A percentile compares a stretch with the other conserved stretches of the same genome.
Conservation (phyloP, 2,113 vertebrate species). For the Donacobius atricapilla region DNA sequence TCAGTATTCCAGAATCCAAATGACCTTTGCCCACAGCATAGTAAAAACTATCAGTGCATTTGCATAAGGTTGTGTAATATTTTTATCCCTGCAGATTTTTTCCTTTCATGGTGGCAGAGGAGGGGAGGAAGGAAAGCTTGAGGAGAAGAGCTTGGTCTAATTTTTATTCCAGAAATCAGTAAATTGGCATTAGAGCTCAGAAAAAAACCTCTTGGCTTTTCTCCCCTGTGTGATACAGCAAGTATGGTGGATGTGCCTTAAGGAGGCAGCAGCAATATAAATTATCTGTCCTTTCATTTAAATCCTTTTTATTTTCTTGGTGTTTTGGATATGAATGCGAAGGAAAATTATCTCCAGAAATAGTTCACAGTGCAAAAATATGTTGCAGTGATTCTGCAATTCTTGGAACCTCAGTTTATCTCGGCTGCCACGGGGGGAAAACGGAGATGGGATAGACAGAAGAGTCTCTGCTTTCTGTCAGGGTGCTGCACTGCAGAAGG, state of each 20-base stretch:
- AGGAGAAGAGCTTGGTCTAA: background rate
- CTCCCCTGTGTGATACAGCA: background rate
- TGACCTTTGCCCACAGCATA: background rate
- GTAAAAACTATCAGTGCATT: background rate
- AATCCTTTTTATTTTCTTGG: background rate
- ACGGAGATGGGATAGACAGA: background rate
- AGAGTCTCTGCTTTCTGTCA: background rate
- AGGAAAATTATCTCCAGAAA: background rate
- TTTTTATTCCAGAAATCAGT: background rate
- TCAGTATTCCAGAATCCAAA: background rate
- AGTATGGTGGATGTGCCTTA: background rate
- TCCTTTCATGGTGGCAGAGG: background rate
- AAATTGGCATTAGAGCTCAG: background rate
- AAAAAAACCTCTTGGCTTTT: background rate
- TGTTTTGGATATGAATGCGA: background rate
- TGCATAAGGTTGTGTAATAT: background rate
- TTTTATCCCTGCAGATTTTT: conserved; percentile 11
- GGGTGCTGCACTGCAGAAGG: background rate
- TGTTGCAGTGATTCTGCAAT: background rate
- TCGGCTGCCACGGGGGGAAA: background rate
- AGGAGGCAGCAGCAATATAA: background rate
- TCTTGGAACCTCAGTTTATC: background rate
- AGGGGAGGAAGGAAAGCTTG: background rate
- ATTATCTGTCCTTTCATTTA: background rate
- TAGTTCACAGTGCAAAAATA: background rate